phyloP scores from a whole-genome alignment of 2,888 invertebrate genomes.

The Cataglyphis cursor region DNA sequence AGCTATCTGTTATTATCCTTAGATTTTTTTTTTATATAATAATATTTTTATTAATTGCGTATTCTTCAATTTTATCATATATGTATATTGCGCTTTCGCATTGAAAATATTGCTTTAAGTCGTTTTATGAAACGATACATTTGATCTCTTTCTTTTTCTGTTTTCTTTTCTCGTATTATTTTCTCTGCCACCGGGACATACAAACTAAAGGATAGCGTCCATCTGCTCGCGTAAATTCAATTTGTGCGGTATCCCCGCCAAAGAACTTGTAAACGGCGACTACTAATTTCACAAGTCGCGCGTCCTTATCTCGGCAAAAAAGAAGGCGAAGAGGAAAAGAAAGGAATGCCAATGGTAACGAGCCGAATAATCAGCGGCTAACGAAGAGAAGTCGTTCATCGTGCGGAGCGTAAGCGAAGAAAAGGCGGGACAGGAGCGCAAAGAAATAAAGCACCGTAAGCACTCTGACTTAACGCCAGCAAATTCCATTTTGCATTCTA shows the following conservation, averaged over 20 bases:
- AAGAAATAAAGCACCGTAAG: constrained; percentile 56
- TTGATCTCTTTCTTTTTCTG: not conserved
- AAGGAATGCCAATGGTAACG: constrained; percentile 52
- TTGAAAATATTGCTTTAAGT: not conserved
- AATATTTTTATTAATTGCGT: not conserved
- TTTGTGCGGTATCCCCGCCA: constrained; percentile 33
- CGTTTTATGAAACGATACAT: constrained; percentile 4
- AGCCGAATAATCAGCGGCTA: constrained; percentile 51
- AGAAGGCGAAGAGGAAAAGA: constrained; percentile 21
- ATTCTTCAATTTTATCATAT: not conserved
- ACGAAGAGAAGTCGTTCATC: constrained; percentile 50
- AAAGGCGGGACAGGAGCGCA: constrained; percentile 14
- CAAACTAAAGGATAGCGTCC: constrained; percentile 14
- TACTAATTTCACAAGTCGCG: constrained; percentile 53
- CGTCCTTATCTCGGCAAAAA: constrained; percentile 24
- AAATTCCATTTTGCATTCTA: constrained; percentile 56
- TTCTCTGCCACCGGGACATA: constrained; percentile 10
- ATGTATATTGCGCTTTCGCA: not conserved
- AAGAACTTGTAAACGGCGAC: constrained; percentile 50
- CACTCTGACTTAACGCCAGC: constrained; percentile 56
- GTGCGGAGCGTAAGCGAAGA: constrained; percentile 28
- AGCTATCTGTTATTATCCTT: not conserved
- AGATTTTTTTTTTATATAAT: no score
- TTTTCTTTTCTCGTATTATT: constrained; percentile 1
- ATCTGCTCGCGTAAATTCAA: constrained; percentile 46